These are phyloP conservation scores for Periophthalmus magnuspinnatus DNA, from an alignment of 2,797 vertebrate genomes.

Conservation along the genomic window DNA sequence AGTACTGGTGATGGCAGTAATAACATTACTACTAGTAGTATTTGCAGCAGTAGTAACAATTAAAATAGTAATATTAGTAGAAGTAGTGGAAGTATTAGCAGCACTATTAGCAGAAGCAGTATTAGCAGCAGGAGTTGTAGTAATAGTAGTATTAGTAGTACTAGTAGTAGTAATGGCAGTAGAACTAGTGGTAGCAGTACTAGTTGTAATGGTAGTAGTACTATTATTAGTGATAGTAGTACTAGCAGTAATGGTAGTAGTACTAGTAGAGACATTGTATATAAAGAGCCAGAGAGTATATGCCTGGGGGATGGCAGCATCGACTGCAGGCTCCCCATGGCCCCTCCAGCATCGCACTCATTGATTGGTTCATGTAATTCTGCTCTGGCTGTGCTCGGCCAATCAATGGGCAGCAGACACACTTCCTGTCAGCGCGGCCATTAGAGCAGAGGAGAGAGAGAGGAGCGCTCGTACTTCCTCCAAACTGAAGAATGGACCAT, in stretches of 20 bases:
- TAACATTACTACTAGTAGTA: neutral
- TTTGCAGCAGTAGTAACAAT: neutral
- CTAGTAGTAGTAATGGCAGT: neutral
- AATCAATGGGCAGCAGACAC: conserved; percentile 71
- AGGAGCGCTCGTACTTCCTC: too few relatives aligned
- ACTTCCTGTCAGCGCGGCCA: conserved; percentile 68
- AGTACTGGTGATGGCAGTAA: neutral
- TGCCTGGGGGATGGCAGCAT: conserved; percentile 32
- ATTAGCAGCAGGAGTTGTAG: neutral
- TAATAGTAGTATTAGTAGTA: neutral
- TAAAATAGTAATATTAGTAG: neutral
- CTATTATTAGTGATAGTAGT: neutral
- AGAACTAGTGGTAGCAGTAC: neutral
- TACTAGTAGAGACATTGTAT: neutral
- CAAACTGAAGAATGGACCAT: too few relatives aligned
- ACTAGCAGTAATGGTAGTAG: neutral
- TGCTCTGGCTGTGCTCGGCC: conserved; percentile 79
- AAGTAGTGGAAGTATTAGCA: neutral
- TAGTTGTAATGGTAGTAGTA: neutral
- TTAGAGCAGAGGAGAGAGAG: conserved; percentile 32
- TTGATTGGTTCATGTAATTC: conserved; percentile 83
- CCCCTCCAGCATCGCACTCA: conserved; percentile 80
- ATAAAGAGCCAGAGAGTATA: conserved; percentile 47
- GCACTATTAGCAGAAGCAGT: neutral
- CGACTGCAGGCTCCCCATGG: conserved; percentile 62